A percentile compares a stretch with the other conserved stretches of the same genome.
Conservation (phyloP, 2,888 invertebrate genomes). For the Raillietiella orientalis region DNA sequence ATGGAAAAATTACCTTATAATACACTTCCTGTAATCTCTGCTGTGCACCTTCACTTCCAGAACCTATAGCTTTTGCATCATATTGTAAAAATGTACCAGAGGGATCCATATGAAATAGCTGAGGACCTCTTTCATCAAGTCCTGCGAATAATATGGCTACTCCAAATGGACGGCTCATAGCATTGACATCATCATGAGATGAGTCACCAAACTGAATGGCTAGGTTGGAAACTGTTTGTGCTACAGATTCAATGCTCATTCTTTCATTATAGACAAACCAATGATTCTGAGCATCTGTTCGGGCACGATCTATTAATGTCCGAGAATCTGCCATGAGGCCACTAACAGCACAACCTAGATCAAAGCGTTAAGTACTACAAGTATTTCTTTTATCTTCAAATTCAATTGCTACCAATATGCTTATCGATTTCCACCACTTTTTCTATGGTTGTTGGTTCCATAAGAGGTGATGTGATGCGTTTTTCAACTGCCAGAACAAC, state of each 20-base stretch:
- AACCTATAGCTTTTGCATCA: constrained; percentile 95
- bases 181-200: constrained; percentile 62
- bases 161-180: constrained; percentile 91
- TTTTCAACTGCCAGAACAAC: constrained; percentile 93
- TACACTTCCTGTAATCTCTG: constrained; percentile 50
- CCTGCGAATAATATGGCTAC: constrained; percentile 91
- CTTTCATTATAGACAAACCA: constrained; percentile 81
- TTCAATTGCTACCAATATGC: constrained; percentile 37
- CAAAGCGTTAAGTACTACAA: constrained; percentile 3
- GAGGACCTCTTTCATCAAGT: constrained; percentile 58
- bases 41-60: constrained; percentile 95
- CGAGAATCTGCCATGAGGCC: constrained; percentile 94
- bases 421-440: constrained; percentile 95
- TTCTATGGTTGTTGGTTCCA: constrained; percentile 89
- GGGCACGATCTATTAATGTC: constrained; percentile 68
- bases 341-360: constrained; percentile 56
- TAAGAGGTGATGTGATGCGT: constrained; percentile 76
- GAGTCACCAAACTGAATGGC: constrained; percentile 99
- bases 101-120: constrained; percentile 93
- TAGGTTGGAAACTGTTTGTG: constrained; percentile 89
- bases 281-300: constrained; percentile 88
- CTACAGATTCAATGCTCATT: constrained; percentile 89
- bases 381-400: neutral
- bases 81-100: constrained; percentile 94
- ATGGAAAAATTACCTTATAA: constrained; percentile 14